Evolutionary conservation across 2,113 vertebrate species (phyloP).

Genomic region (Oncorhynchus gorbuscha): DNA sequence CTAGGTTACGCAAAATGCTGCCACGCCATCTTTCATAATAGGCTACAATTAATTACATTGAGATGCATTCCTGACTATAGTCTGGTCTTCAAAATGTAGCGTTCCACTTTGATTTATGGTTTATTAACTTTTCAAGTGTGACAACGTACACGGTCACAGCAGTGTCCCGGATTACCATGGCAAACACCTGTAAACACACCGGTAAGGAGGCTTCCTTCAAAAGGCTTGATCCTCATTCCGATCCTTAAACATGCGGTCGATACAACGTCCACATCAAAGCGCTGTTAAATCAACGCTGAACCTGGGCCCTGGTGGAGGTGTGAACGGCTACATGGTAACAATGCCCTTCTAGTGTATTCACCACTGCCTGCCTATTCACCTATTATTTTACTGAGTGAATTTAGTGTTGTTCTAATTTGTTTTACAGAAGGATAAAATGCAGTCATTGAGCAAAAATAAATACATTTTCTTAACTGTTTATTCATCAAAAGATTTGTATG

Average conservation of each 20-base stretch:
- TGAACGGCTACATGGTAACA: constrained; percentile 59
- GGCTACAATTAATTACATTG: background rate
- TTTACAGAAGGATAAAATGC: background rate
- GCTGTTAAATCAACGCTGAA: constrained; percentile 43
- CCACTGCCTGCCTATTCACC: background rate
- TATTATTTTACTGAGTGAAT: background rate
- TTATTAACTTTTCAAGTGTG: constrained; percentile 41
- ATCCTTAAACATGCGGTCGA: constrained; percentile 44
- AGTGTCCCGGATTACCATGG: constrained; percentile 48
- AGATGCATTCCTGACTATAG: background rate
- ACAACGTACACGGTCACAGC: constrained; percentile 23
- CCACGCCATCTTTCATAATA: background rate
- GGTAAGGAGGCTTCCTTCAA: constrained; percentile 49
- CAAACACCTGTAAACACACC: constrained; percentile 40
- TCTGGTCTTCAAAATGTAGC: background rate
- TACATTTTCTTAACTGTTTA: background rate
- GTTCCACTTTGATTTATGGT: constrained; percentile 55
- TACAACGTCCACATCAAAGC: constrained; percentile 60
- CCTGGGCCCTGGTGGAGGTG: constrained; percentile 54
- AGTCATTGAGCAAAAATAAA: background rate
- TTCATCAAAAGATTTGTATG: background rate
- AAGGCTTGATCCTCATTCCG: constrained; percentile 41
- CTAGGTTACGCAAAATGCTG: background rate
- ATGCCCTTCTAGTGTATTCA: constrained; percentile 61
- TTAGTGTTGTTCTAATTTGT: too few relatives aligned